These are phyloP conservation scores for Protaetia brevitarsis DNA, from an alignment of 1,140 invertebrate genomes.

Conservation along the genomic window DNA sequence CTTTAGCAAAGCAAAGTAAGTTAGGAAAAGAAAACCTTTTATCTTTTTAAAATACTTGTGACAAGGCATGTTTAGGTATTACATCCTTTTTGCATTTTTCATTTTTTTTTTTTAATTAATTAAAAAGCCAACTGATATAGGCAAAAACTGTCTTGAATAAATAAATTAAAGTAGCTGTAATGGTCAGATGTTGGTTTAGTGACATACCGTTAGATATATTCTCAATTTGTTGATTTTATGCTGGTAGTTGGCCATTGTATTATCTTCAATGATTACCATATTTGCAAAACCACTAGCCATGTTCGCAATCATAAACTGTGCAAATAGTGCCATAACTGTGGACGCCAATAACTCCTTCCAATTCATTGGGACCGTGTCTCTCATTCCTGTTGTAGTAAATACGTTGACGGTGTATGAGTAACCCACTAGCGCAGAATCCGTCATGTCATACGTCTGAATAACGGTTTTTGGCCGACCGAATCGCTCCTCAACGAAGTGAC, in stretches of 20 bases:
- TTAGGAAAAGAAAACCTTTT: too few relatives aligned
- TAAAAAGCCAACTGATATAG: too few relatives aligned
- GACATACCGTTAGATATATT: slow-evolving; percentile 12
- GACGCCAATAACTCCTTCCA: slow-evolving; percentile 21
- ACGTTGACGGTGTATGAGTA: slow-evolving; percentile 24
- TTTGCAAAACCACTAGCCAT: slow-evolving; percentile 26
- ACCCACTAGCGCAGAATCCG: not conserved
- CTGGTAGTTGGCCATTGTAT: slow-evolving; percentile 8
- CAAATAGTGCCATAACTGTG: slow-evolving; percentile 15
- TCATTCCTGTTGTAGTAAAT: slow-evolving; percentile 25
- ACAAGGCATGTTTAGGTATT: too few relatives aligned
- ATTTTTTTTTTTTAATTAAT: too few relatives aligned
- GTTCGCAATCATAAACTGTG: slow-evolving; percentile 23
- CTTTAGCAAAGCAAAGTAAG: too few relatives aligned
- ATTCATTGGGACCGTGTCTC: slow-evolving; percentile 22
- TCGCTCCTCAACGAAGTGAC: not conserved
- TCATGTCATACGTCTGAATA: not conserved
- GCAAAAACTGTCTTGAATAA: too few relatives aligned
- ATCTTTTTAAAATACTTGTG: too few relatives aligned
- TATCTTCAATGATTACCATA: slow-evolving; percentile 25
- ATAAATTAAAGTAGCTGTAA: too few relatives aligned
- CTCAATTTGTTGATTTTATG: slow-evolving; percentile 14
- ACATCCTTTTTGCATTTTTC: too few relatives aligned
- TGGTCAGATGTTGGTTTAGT: too few relatives aligned
- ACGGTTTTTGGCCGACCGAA: not conserved